Conservation (phyloP, 2,888 invertebrate species). For the Eulithis testata region DNA sequence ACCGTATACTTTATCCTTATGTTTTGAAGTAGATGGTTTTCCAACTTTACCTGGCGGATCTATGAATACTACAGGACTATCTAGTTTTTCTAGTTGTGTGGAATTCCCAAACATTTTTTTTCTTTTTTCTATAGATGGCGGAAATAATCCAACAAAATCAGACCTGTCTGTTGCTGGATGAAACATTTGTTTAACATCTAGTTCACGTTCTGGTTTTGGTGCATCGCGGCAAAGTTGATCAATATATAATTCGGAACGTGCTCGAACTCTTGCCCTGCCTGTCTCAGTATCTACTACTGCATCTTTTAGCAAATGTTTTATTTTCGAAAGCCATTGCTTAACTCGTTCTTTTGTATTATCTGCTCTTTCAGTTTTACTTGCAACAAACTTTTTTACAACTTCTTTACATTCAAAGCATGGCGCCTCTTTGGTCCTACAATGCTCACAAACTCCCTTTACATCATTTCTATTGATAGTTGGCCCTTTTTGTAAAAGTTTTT, state of each 20-base stretch:
- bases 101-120: slow-evolving; percentile 18
- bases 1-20: slow-evolving; percentile 10
- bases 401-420: slow-evolving; percentile 60
- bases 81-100: slow-evolving; percentile 12
- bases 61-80: slow-evolving; percentile 17
- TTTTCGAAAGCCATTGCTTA: slow-evolving; percentile 48
- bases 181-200: slow-evolving; percentile 26
- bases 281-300: slow-evolving; percentile 19
- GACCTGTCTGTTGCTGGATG: slow-evolving; percentile 5
- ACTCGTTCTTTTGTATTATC: slow-evolving; percentile 45
- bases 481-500: slow-evolving; percentile 50
- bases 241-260: slow-evolving; percentile 30
- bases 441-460: slow-evolving; percentile 61
- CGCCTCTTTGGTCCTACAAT: slow-evolving; percentile 54
- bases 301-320: slow-evolving; percentile 44
- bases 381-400: slow-evolving; percentile 55
- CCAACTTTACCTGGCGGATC: slow-evolving; percentile 12
- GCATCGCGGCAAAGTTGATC: slow-evolving; percentile 25
- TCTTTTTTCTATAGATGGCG: slow-evolving; percentile 15
- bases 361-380: slow-evolving; percentile 48
- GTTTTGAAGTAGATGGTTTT: slow-evolving; percentile 2
- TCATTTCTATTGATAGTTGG: slow-evolving; percentile 50
- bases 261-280: slow-evolving; percentile 20
- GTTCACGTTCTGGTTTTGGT: slow-evolving; percentile 14
- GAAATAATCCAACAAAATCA: slow-evolving; percentile 17